Percentiles rank a stretch among this genome's conserved stretches.
phyloP scores from a whole-genome alignment of 2,888 invertebrate species.

The Torymus auratus region DNA sequence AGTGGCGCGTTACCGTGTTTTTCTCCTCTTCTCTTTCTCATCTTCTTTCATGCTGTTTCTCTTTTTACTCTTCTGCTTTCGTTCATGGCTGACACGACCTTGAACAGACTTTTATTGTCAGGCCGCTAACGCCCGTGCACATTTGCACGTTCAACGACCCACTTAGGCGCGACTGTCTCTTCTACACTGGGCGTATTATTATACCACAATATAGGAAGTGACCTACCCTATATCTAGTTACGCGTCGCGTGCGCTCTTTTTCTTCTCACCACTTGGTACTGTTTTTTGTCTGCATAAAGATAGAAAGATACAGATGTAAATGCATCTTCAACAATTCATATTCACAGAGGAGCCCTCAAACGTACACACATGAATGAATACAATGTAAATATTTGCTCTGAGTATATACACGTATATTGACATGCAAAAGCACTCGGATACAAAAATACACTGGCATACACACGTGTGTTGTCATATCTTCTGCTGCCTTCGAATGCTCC shows the following conservation, averaged over 20 bases:
- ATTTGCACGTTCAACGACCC: conserved; percentile 61
- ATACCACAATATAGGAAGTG: conserved; percentile 69
- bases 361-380: no score
- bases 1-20: no score
- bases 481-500: not conserved
- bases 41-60: not conserved
- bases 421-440: not conserved
- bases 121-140: not conserved
- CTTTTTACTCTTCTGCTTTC: not conserved
- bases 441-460: not conserved
- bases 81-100: conserved; percentile 22
- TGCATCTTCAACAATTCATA: no score
- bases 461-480: no score
- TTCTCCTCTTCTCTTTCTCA: no score
- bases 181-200: conserved; percentile 65
- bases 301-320: no score
- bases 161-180: conserved; percentile 59
- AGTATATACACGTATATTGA: not conserved
- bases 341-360: no score
- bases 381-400: no score
- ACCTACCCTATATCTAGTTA: conserved; percentile 52
- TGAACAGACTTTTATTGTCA: conserved; percentile 32
- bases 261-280: not conserved
- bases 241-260: conserved; percentile 22
- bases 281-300: no score